Evolutionary conservation across 2,888 invertebrate genomes (phyloP).

Genomic region (Steinernema carpocapsae): DNA sequence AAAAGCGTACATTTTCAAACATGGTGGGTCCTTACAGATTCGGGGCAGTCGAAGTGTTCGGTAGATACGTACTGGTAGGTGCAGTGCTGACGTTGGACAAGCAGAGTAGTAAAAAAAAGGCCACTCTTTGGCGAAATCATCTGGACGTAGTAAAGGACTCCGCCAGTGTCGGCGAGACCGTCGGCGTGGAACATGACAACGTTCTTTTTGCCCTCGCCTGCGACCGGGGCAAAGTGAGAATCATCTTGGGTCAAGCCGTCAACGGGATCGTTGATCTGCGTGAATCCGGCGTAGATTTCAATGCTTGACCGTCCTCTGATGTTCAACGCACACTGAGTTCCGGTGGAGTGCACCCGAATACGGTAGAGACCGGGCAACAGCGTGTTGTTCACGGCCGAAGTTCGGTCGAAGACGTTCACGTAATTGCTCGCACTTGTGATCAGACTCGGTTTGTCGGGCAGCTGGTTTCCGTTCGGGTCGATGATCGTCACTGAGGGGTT

Average conservation of each 20-base stretch:
- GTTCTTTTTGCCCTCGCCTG: conserved; percentile 40
- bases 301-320: conserved; percentile 52
- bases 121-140: conserved; percentile 32
- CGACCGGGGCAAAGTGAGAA: conserved; percentile 51
- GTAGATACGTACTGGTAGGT: conserved; percentile 55
- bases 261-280: conserved; percentile 45
- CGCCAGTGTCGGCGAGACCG: conserved; percentile 45
- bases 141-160: conserved; percentile 48
- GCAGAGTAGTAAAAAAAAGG: conserved; percentile 45
- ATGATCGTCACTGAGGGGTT: conserved; percentile 29
- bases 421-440: conserved; percentile 53
- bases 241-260: conserved; percentile 55
- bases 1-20: not conserved
- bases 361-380: conserved; percentile 36
- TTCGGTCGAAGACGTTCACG: conserved; percentile 49
- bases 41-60: conserved; percentile 45
- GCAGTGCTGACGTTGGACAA: conserved; percentile 47
- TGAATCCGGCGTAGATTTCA: conserved; percentile 45
- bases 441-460: conserved; percentile 46
- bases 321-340: conserved; percentile 50
- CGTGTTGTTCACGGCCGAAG: not conserved
- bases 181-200: conserved; percentile 50
- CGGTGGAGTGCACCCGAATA: conserved; percentile 36
- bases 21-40: conserved; percentile 38
- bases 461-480: conserved; percentile 39